Evolutionary conservation across 1,140 invertebrate genomes (phyloP).

Genomic region (Brachystomella parvula): DNA sequence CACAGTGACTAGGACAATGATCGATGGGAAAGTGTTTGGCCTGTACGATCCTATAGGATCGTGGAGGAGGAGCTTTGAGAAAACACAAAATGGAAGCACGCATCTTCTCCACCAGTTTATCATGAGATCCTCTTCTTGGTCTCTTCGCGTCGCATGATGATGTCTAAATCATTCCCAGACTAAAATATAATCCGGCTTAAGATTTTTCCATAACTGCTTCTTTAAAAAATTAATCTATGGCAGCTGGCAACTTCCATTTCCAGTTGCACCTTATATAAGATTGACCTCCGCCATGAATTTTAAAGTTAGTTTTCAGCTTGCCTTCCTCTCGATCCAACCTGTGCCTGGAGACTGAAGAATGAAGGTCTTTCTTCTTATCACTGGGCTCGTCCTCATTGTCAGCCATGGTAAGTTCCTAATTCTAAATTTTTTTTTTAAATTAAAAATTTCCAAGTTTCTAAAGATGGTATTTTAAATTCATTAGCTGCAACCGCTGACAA

Average conservation of each 20-base stretch:
- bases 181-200: slow-evolving; percentile 3
- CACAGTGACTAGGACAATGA: no score
- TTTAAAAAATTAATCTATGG: background rate
- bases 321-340: background rate
- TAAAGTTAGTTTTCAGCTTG: background rate
- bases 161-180: no score
- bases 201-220: no score
- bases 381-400: background rate
- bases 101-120: no score
- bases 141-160: no score
- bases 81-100: no score
- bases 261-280: background rate
- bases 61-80: no score
- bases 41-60: no score
- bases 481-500: background rate
- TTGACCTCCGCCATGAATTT: background rate
- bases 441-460: background rate
- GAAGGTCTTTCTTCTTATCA: background rate
- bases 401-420: slow-evolving; percentile 3
- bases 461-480: background rate
- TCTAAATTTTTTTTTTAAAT: background rate
- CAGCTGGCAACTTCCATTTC: background rate
- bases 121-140: no score
- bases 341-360: background rate
- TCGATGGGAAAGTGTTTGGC: no score